A percentile compares a stretch with the other conserved stretches of the same genome.
Conservation (phyloP, 2,113 vertebrate genomes). For the Melanerpes aurifrons region DNA sequence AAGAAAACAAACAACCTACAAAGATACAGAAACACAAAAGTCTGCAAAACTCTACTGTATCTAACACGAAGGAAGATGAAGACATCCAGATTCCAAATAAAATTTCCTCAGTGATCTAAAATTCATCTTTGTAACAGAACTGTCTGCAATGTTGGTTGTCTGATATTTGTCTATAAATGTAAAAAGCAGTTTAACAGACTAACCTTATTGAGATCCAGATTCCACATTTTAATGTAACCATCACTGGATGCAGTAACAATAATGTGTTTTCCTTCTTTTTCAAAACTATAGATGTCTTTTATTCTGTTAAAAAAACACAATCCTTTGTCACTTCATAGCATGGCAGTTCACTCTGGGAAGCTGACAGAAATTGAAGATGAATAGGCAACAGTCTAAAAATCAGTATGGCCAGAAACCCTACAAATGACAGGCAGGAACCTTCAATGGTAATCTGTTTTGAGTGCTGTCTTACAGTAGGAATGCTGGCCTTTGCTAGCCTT, state of each 20-base stretch:
- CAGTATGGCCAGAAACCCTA: background rate
- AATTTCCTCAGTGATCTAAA: background rate
- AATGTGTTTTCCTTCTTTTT: constrained; percentile 78
- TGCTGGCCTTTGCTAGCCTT: background rate
- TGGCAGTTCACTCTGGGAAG: background rate
- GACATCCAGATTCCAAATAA: background rate
- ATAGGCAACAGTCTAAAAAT: background rate
- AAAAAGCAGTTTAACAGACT: constrained; percentile 3
- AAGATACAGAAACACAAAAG: background rate
- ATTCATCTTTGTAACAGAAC: background rate
- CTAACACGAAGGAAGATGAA: background rate
- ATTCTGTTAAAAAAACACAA: constrained; percentile 76
- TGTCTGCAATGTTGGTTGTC: background rate
- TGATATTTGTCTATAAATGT: background rate
- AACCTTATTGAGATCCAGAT: constrained; percentile 83
- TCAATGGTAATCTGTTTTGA: background rate
- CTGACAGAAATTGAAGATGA: background rate
- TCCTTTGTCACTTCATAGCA: background rate
- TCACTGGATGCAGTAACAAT: constrained; percentile 94
- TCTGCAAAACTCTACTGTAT: background rate
- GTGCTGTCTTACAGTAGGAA: background rate
- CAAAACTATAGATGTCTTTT: constrained; percentile 87
- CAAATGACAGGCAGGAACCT: background rate
- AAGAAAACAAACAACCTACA: background rate
- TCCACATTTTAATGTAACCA: constrained; percentile 96